Evolutionary conservation across 2,113 vertebrate genomes (phyloP).

Genomic region (Fulmarus glacialis): DNA sequence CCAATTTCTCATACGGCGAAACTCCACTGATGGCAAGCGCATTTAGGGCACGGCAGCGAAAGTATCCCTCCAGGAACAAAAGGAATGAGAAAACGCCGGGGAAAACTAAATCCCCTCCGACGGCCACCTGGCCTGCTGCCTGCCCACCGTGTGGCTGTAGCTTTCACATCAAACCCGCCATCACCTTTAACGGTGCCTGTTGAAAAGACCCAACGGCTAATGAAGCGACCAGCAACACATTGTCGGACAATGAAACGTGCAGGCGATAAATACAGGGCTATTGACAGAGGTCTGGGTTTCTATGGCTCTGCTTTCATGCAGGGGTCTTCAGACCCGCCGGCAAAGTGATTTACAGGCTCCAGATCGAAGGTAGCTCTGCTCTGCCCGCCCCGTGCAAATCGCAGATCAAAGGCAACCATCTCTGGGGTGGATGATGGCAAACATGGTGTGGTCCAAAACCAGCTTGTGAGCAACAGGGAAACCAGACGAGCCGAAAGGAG

Average conservation of each 20-base stretch:
- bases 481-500: background rate
- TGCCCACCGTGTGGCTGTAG: background rate
- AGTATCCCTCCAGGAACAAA: background rate
- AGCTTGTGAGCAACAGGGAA: background rate
- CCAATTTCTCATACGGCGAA: background rate
- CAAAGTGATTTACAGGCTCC: background rate
- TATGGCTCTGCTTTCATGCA: background rate
- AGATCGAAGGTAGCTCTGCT: background rate
- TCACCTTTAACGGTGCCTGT: rapidly evolving
- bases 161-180: background rate
- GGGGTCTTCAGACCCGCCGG: rapidly evolving
- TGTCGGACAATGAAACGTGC: rapidly evolving
- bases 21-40: background rate
- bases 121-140: rapidly evolving
- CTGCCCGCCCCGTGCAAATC: background rate
- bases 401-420: background rate
- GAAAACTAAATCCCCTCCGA: background rate
- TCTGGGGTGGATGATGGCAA: background rate
- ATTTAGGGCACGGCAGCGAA: background rate
- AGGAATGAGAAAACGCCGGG: background rate
- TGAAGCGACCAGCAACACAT: background rate
- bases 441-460: background rate
- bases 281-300: background rate
- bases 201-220: background rate
- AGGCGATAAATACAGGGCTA: background rate